Evolutionary conservation across 2,113 vertebrate genomes (phyloP).

Genomic region (Mus pahari): DNA sequence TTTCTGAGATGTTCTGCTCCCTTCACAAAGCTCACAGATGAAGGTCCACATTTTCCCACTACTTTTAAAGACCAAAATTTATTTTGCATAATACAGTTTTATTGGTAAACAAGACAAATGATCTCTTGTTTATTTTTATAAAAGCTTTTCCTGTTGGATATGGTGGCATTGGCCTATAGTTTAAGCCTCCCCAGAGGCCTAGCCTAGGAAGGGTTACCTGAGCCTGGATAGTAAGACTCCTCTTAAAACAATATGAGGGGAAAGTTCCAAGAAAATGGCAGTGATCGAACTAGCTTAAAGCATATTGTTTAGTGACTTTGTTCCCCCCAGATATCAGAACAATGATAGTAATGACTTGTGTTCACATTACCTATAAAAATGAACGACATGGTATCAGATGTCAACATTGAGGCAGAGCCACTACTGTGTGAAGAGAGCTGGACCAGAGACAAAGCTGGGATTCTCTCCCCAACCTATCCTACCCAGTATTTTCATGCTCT

Average conservation of each 20-base stretch:
- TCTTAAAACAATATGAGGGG: background rate
- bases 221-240: background rate
- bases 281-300: background rate
- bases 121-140: background rate
- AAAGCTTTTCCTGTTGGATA: background rate
- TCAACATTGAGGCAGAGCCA: background rate
- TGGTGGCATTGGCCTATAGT: background rate
- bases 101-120: constrained; percentile 31
- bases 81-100: constrained; percentile 16
- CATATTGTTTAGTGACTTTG: background rate
- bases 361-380: constrained; percentile 42
- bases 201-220: background rate
- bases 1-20: background rate
- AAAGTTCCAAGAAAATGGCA: background rate
- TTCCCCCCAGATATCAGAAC: background rate
- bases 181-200: background rate
- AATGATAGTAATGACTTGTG: background rate
- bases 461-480: background rate
- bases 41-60: background rate
- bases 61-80: constrained; percentile 46
- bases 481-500: background rate
- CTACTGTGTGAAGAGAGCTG: background rate
- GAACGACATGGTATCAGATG: background rate
- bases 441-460: background rate
- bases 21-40: background rate